These are phyloP conservation scores for Tachystola acroxantha DNA, from an alignment of 2,888 invertebrate genomes.

Conservation along the genomic window DNA sequence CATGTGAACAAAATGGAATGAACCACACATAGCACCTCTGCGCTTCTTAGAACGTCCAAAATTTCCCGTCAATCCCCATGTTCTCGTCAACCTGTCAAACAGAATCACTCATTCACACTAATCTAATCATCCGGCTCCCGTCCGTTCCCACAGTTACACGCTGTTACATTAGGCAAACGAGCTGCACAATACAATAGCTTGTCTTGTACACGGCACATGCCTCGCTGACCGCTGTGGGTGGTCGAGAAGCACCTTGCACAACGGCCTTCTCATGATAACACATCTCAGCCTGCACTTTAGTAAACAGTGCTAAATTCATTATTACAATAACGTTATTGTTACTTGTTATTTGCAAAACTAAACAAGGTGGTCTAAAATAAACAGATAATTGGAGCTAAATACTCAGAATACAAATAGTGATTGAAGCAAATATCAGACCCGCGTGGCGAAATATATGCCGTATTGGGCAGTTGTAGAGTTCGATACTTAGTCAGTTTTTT, in stretches of 20 bases:
- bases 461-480: too few relatives aligned
- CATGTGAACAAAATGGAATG: too few relatives aligned
- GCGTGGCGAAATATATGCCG: too few relatives aligned
- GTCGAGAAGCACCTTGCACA: conserved; percentile 49
- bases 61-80: neutral
- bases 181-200: conserved; percentile 10
- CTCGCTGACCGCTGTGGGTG: conserved; percentile 18
- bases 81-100: conserved; percentile 36
- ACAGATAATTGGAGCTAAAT: too few relatives aligned
- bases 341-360: conserved; percentile 8
- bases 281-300: conserved; percentile 19
- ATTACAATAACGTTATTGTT: conserved; percentile 10
- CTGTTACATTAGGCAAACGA: conserved; percentile 9
- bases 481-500: too few relatives aligned
- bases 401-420: too few relatives aligned
- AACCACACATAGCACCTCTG: too few relatives aligned
- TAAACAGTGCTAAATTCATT: conserved; percentile 26
- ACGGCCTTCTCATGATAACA: conserved; percentile 33
- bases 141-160: conserved; percentile 35
- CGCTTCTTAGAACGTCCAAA: too few relatives aligned
- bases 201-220: conserved; percentile 13
- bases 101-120: conserved; percentile 51
- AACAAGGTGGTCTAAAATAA: conserved; percentile 3
- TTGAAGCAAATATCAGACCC: too few relatives aligned
- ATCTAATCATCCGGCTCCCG: conserved; percentile 50